Conservation (phyloP, 2,797 vertebrate species). For the Mastacembelus armatus region DNA sequence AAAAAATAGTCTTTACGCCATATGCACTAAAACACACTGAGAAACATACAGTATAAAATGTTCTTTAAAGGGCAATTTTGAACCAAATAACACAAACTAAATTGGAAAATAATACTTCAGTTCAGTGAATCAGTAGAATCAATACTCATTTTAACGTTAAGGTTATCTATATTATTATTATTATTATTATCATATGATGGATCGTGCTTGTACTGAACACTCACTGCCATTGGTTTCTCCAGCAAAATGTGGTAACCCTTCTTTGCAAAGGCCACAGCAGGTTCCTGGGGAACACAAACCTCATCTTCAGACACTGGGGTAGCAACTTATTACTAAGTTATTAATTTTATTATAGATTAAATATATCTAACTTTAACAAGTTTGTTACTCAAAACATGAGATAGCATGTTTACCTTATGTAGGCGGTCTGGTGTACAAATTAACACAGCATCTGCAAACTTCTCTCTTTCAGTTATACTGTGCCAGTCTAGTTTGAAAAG, state of each 20-base stretch:
- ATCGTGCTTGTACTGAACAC: conserved; percentile 50
- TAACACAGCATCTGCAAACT: conserved; percentile 82
- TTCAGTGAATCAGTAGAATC: not conserved
- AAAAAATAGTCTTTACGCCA: not conserved
- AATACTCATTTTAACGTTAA: not conserved
- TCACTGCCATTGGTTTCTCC: conserved; percentile 89
- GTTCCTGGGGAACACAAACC: conserved; percentile 77
- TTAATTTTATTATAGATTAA: no score
- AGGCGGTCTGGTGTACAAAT: conserved; percentile 81
- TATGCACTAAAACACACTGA: not conserved
- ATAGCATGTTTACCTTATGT: conserved; percentile 75
- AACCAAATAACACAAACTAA: not conserved
- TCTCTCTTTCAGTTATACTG: conserved; percentile 73
- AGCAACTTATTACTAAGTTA: no score
- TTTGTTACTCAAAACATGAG: not conserved
- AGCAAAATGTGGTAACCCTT: conserved; percentile 86
- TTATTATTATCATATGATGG: no score
- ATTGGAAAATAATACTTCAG: not conserved
- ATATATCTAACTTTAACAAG: no score
- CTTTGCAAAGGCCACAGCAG: conserved; percentile 82
- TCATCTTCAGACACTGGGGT: no score
- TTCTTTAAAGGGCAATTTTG: not conserved
- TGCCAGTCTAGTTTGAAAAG: conserved; percentile 76
- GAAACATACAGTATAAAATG: not conserved
- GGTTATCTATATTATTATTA: no score